A percentile compares a stretch with the other conserved stretches of the same genome.
Evolutionary conservation across 2,888 invertebrate species (phyloP).

Genomic region (Drosophila robusta): DNA sequence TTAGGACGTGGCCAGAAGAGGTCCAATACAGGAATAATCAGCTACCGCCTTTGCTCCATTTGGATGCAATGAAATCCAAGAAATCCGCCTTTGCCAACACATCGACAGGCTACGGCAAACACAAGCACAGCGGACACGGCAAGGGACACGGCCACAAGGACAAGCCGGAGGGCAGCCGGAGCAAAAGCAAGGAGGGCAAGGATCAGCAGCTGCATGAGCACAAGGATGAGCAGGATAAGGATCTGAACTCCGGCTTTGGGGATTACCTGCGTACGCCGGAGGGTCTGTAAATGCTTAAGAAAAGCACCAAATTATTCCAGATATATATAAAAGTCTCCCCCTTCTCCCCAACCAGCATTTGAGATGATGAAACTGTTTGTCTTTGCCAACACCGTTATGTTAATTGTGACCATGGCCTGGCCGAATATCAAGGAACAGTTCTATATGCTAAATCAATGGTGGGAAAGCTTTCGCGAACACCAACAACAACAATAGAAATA

Average conservation of each 20-base stretch:
- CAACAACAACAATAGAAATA: conserved; percentile 42
- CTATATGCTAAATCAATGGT: conserved; percentile 86
- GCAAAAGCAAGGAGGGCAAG: conserved; percentile 38
- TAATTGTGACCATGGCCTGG: conserved; percentile 90
- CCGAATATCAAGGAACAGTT: conserved; percentile 89
- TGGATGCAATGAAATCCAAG: conserved; percentile 80
- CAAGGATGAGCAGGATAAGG: conserved; percentile 73
- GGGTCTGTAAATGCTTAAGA: conserved; percentile 78
- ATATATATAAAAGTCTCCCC: neutral
- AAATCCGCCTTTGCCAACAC: conserved; percentile 78
- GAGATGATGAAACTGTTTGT: conserved; percentile 94
- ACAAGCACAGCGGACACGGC: conserved; percentile 61
- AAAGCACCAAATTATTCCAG: neutral
- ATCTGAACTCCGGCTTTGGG: conserved; percentile 85
- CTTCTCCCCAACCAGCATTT: conserved; percentile 85
- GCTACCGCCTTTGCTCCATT: conserved; percentile 12
- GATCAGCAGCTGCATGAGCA: conserved; percentile 37
- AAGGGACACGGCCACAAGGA: conserved; percentile 57
- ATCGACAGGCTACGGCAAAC: conserved; percentile 79
- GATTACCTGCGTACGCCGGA: conserved; percentile 83
- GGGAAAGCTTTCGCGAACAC: conserved; percentile 70
- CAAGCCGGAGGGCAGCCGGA: conserved; percentile 42
- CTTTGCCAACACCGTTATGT: conserved; percentile 90
- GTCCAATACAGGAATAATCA: neutral
- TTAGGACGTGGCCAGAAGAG: conserved; percentile 28